These are phyloP conservation scores for Homarus americanus DNA, from an alignment of 1,140 invertebrate genomes.

Conservation along the genomic window DNA sequence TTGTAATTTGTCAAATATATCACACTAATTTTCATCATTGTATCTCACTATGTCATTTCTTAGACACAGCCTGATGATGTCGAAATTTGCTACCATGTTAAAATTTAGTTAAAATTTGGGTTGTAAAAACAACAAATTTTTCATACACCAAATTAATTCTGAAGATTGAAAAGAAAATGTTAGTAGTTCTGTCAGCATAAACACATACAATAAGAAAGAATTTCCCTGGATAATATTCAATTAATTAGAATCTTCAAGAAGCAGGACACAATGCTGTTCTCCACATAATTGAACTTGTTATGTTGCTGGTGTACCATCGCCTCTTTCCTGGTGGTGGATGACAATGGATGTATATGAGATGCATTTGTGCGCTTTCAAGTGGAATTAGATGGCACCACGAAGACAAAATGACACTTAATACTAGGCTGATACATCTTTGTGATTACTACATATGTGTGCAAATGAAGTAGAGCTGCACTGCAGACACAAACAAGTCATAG, in stretches of 20 bases:
- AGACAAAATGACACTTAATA: slow-evolving; percentile 49
- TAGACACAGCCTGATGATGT: slow-evolving; percentile 4
- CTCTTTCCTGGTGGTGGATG: not conserved
- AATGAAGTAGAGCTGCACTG: slow-evolving; percentile 19
- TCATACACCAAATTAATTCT: not conserved
- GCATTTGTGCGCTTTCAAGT: slow-evolving; percentile 44
- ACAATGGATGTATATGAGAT: slow-evolving; percentile 50
- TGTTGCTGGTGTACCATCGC: not conserved
- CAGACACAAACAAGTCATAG: slow-evolving; percentile 5
- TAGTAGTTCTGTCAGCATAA: not conserved
- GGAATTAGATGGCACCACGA: slow-evolving; percentile 24
- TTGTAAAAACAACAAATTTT: not conserved
- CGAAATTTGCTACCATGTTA: not conserved
- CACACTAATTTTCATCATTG: slow-evolving; percentile 33
- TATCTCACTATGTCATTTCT: not conserved
- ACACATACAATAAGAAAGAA: not conserved
- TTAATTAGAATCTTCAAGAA: not conserved
- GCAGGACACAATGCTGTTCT: not conserved
- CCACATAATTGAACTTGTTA: not conserved
- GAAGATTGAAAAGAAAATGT: not conserved
- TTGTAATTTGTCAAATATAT: slow-evolving; percentile 16
- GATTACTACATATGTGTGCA: slow-evolving; percentile 49
- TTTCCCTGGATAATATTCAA: not conserved
- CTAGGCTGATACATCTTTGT: slow-evolving; percentile 43
- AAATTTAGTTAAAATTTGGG: not conserved